A percentile compares a stretch with the other conserved stretches of the same genome.
These are phyloP conservation scores for Oryctes rhinoceros DNA, from an alignment of 1,140 invertebrate genomes.

Conservation along the genomic window DNA sequence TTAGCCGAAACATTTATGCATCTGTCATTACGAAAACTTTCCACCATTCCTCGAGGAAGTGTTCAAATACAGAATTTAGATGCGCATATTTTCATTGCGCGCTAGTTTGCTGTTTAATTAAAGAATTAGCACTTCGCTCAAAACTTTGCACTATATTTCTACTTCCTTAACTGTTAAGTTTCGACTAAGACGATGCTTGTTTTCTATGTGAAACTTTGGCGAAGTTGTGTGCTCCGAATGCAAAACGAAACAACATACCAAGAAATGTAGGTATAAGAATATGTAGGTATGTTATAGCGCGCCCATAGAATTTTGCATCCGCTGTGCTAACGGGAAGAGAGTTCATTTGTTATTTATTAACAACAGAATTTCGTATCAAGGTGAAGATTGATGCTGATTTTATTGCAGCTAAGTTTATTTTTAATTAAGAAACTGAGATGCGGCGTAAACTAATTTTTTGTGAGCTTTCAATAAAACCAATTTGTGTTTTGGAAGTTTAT, in stretches of 20 bases:
- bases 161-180: conserved; percentile 8
- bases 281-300: too few relatives aligned
- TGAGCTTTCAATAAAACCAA: too few relatives aligned
- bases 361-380: too few relatives aligned
- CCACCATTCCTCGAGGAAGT: neutral
- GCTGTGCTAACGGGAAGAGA: too few relatives aligned
- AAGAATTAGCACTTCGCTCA: conserved; percentile 1
- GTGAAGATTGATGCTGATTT: too few relatives aligned
- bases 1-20: conserved; percentile 5
- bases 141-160: conserved; percentile 14
- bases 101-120: neutral
- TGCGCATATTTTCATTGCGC: neutral
- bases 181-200: neutral
- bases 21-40: conserved; percentile 8
- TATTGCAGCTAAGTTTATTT: too few relatives aligned
- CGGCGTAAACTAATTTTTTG: too few relatives aligned
- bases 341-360: too few relatives aligned
- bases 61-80: conserved; percentile 11
- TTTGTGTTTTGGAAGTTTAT: too few relatives aligned
- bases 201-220: conserved; percentile 18
- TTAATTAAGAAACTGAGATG: too few relatives aligned
- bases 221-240: conserved; percentile 3
- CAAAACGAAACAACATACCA: neutral
- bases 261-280: neutral
- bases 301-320: too few relatives aligned